Evolutionary conservation across 2,113 vertebrate species (phyloP).

Genomic region (Neolamprologus sp.): DNA sequence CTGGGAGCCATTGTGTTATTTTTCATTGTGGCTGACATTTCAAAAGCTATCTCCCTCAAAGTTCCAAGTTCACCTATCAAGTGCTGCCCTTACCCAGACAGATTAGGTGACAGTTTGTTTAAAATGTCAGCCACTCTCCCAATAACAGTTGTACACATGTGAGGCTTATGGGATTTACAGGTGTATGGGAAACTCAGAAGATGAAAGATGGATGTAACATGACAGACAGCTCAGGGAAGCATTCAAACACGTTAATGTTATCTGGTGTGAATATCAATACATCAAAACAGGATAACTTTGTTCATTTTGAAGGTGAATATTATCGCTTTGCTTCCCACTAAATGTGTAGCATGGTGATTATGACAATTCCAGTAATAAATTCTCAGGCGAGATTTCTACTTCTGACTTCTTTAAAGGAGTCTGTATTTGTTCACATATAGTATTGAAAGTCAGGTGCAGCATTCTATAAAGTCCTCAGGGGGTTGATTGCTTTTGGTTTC

Average conservation of each 20-base stretch:
- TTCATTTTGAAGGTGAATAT: neutral
- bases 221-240: neutral
- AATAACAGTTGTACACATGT: conserved; percentile 36
- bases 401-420: neutral
- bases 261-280: neutral
- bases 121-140: conserved; percentile 61
- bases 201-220: neutral
- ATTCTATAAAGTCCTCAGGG: neutral
- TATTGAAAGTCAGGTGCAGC: neutral
- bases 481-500: neutral
- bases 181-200: neutral
- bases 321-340: neutral
- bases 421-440: neutral
- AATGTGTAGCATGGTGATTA: neutral
- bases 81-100: conserved; percentile 35
- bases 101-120: conserved; percentile 63
- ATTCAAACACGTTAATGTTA: neutral
- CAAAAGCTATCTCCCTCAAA: conserved; percentile 61
- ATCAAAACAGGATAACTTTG: neutral
- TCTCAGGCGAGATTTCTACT: neutral
- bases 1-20: conserved; percentile 8
- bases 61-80: conserved; percentile 63
- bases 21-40: conserved; percentile 68
- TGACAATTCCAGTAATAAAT: neutral
- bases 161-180: conserved; percentile 8